These are phyloP conservation scores for Hemicentrotus pulcherrimus DNA, from an alignment of 35 echinoderm and acorn worm genomes.

Conservation along the genomic window DNA sequence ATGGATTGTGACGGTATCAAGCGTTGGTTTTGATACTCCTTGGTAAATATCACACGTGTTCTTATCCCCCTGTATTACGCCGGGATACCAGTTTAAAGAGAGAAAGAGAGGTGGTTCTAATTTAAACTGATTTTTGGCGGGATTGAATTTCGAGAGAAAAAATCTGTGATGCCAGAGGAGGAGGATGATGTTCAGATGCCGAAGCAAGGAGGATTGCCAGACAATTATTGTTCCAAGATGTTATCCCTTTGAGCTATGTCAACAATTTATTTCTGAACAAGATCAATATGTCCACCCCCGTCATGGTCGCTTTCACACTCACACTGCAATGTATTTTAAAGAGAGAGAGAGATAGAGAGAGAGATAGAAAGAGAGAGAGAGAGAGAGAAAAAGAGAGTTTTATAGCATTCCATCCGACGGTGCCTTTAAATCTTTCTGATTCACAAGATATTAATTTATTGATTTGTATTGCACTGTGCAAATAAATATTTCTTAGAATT, in stretches of 20 bases:
- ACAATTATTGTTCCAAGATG: slow-evolving; percentile 42
- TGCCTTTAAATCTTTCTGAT: too few relatives aligned
- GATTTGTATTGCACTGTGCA: too few relatives aligned
- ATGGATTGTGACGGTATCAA: slow-evolving; percentile 15
- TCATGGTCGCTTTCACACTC: not conserved
- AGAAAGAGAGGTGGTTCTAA: slow-evolving; percentile 26
- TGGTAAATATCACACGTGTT: not conserved
- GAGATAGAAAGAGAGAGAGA: too few relatives aligned
- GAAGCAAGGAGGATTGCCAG: not conserved
- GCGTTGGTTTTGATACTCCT: not conserved
- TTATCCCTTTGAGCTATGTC: slow-evolving; percentile 26
- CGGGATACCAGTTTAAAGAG: not conserved
- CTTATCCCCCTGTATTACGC: not conserved
- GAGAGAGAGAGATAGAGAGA: not conserved
- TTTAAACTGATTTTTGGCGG: slow-evolving; percentile 25
- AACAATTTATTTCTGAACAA: slow-evolving; percentile 33
- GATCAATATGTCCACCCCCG: not conserved
- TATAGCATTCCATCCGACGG: too few relatives aligned
- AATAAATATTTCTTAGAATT: too few relatives aligned
- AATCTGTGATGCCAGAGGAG: not conserved
- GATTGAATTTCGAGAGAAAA: slow-evolving; percentile 12
- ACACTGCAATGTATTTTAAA: not conserved
- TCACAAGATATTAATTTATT: too few relatives aligned
- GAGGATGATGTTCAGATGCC: slow-evolving; percentile 17
- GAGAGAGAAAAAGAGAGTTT: not conserved